Base-by-base conservation (phyloP, 1,140 invertebrate species). In the Pseudomyrmex pallidus region DNA sequence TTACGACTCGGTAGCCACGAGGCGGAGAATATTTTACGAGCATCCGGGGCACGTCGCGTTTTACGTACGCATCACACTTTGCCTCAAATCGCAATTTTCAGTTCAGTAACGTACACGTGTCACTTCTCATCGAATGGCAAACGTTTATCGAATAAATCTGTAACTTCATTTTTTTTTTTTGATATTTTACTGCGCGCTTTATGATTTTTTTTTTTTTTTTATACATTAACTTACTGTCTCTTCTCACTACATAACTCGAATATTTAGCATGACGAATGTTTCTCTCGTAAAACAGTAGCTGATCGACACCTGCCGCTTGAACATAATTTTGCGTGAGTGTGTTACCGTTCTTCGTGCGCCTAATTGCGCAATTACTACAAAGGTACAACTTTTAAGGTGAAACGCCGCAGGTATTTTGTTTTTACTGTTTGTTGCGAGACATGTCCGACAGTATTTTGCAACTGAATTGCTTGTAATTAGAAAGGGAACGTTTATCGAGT, bases 1-100 rank as follows among this genome's bases (percentile, higher is more conserved):
- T 90, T 90, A 90, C 89, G 88, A 89, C 61, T 80, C 74, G 73
- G 80, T 87, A 82, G 88, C 82, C 74, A 86, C 74, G 85, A 62
- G 44, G 20, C 50, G 48, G 66, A 20, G 78, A 89, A 87, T 85
- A 61, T 70, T 89, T 89, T 89, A 89, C 67, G 85, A 85, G 73
- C 85, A 15, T 70, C 78, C 85, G 72, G 82, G 83, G 85, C 85
- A 86, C 83, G 86, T 86, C 85, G 35, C 74, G 80, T 62, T 77
- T 77, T 77, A 67, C 73, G 61, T 57, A 77, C 85, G 50, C 64
- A 67, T 87, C 85, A 86, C 80, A 82, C 74, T 87, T 67, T 74
- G 20, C 68, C 67, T 74, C 66, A 72, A 80, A 77, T 77, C 83
- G 54, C 64, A 83, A 35, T 87, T 86, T 25, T 44, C 61, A 8